phyloP scores from a whole-genome alignment of 2,888 invertebrate genomes.

The Harpalus rufipes region DNA sequence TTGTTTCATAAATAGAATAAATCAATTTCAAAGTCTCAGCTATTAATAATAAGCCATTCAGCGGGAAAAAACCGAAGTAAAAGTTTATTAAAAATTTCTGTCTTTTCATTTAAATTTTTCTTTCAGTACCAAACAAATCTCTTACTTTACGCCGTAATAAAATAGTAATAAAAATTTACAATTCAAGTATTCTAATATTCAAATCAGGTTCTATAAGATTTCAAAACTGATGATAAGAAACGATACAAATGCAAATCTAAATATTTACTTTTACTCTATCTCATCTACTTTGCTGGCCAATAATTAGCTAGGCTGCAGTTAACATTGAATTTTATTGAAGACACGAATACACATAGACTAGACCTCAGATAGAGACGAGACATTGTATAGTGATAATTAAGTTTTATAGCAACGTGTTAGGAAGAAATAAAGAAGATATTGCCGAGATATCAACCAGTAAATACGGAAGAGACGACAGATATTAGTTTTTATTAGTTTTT shows the following conservation, averaged over 20 bases:
- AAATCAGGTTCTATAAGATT: slow-evolving; percentile 50
- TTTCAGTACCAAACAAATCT: slow-evolving; percentile 17
- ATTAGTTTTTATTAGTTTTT: not conserved
- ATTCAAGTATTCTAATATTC: slow-evolving; percentile 29
- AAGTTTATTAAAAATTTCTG: too few relatives aligned
- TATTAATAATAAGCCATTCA: too few relatives aligned
- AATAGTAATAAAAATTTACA: slow-evolving; percentile 47
- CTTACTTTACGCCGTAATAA: slow-evolving; percentile 41
- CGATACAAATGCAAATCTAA: slow-evolving; percentile 54
- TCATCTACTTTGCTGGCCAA: not conserved
- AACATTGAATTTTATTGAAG: slow-evolving; percentile 18
- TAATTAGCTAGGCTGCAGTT: slow-evolving; percentile 23
- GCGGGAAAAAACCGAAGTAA: too few relatives aligned
- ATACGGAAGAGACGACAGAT: not conserved
- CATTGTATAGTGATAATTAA: slow-evolving; percentile 10
- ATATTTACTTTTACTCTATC: slow-evolving; percentile 37
- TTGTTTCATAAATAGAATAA: too few relatives aligned
- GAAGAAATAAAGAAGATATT: slow-evolving; percentile 6
- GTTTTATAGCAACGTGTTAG: slow-evolving; percentile 17
- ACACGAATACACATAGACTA: not conserved
- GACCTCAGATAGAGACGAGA: not conserved
- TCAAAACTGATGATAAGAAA: slow-evolving; percentile 40
- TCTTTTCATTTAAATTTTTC: slow-evolving; percentile 30
- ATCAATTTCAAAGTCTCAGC: too few relatives aligned
- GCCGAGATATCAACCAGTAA: not conserved